Evolutionary conservation across 2,797 vertebrate genomes (phyloP).

Genomic region (Argentina silus): DNA sequence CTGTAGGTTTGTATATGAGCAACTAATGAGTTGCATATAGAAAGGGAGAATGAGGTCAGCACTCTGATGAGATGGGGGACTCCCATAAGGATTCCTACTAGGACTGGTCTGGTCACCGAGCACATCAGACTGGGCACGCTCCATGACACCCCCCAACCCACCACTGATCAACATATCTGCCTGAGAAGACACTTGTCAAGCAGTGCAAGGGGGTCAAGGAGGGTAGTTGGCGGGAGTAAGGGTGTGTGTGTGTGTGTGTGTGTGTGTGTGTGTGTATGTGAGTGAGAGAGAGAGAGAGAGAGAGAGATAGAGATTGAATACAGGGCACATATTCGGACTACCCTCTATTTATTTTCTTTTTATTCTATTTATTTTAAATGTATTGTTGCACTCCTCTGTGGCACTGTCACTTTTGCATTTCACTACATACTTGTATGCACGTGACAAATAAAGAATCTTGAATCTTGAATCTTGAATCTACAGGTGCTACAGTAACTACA

Average conservation of each 20-base stretch:
- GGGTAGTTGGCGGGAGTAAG: conserved; percentile 39
- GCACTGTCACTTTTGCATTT: no score
- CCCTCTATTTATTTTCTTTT: no score
- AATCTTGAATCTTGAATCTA: no score
- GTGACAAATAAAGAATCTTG: no score
- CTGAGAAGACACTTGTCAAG: conserved; percentile 79
- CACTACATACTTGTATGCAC: no score
- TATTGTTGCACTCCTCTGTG: no score
- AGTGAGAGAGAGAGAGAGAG: no score
- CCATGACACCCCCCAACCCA: conserved; percentile 71
- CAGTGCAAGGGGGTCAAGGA: conserved; percentile 63
- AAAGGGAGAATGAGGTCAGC: conserved; percentile 75
- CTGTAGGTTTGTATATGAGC: conserved; percentile 39
- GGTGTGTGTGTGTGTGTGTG: background rate
- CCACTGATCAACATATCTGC: conserved; percentile 79
- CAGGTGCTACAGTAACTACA: background rate
- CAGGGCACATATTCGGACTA: no score
- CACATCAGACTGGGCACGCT: conserved; percentile 81
- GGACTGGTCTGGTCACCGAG: conserved; percentile 71
- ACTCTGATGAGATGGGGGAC: conserved; percentile 68
- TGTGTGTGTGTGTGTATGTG: no score
- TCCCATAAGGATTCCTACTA: conserved; percentile 71
- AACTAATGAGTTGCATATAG: conserved; percentile 83
- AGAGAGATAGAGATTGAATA: no score
- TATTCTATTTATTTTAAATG: no score